These are phyloP conservation scores for Cantharis rustica DNA, from an alignment of 2,888 invertebrate genomes.

Conservation along the genomic window DNA sequence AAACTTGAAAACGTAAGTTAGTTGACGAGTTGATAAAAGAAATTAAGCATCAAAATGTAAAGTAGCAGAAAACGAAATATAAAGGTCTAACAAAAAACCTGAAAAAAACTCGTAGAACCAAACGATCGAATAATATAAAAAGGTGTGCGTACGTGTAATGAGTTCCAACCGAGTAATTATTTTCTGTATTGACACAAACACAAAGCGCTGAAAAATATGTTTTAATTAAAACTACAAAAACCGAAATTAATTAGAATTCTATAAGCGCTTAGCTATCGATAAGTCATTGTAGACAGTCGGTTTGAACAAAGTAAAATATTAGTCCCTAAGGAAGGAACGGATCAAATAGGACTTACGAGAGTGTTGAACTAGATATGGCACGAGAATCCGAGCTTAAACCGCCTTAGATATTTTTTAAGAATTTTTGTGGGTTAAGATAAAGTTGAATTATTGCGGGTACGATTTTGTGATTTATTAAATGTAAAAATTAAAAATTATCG, in stretches of 20 bases:
- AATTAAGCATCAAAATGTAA: not conserved
- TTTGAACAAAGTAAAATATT: constrained; percentile 27
- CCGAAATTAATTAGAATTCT: constrained; percentile 3
- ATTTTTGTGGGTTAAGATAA: not conserved
- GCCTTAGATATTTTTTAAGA: not conserved
- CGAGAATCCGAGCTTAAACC: not conserved
- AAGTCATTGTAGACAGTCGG: constrained; percentile 23
- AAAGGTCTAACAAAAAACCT: not conserved
- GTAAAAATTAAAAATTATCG: not conserved
- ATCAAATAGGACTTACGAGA: constrained; percentile 20
- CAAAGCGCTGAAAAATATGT: not conserved
- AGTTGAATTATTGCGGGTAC: not conserved
- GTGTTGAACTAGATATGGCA: constrained; percentile 2
- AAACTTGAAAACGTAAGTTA: not conserved
- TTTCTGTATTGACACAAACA: not conserved
- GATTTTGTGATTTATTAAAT: not conserved
- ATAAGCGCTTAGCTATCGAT: constrained; percentile 8
- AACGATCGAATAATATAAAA: not conserved
- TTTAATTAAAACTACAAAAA: not conserved
- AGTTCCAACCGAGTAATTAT: not conserved
- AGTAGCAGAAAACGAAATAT: not conserved
- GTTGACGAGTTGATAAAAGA: not conserved
- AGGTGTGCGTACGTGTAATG: not conserved
- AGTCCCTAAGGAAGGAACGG: constrained; percentile 19
- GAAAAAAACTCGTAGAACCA: not conserved